Evolutionary conservation across 2,888 invertebrate genomes (phyloP), one percentile per base, ranked within the genome.

Genomic region (Linyphia triangularis): DNA sequence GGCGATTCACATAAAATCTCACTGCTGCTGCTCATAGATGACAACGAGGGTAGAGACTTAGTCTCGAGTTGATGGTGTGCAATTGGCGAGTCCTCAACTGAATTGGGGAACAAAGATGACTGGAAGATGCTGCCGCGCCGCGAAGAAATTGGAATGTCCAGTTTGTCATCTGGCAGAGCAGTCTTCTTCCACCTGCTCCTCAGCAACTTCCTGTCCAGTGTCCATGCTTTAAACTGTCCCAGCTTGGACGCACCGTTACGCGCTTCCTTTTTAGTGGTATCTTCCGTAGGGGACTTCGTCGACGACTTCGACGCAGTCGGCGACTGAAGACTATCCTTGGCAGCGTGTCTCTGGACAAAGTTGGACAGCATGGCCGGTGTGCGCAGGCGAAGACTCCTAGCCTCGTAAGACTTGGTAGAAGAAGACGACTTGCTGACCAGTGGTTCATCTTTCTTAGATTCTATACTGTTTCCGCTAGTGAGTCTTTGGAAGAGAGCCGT

Each of bases 151-250:
- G 78, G 30, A 13, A 89, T 85, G 84, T 85, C 85, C 63, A 89
- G 28, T 67, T 89, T 89, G 30, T 89, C 89, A n/a, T 89, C 89
- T 2, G 85, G 69, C 10, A 82, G 79, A 7, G 83, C 84, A 0
- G 59, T 82, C 28, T 88, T 89, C 83, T 90, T 65, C 92, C 84
- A 88, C 59, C 85, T 65, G 57, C 84, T 88, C 10, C 89, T 30
- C 59, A 89, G 24, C 37, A 90, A 37, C 59, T 89, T 90, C 30
- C 89, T 67, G 73, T 90, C 90, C 30, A 90, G 75, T 24, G 90
- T 90, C 90, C 90, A 90, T n/a, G 90, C 90, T 72, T 90, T 90
- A 26, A 90, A 89, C 69, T 90, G 90, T 1, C 85, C 83, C 9
- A 90, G 40, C 22, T 63, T 67, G n/a, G 90, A 89, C 26, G 81